Base-by-base conservation (phyloP, 2,888 invertebrate genomes). In the Oscheius sp. region DNA sequence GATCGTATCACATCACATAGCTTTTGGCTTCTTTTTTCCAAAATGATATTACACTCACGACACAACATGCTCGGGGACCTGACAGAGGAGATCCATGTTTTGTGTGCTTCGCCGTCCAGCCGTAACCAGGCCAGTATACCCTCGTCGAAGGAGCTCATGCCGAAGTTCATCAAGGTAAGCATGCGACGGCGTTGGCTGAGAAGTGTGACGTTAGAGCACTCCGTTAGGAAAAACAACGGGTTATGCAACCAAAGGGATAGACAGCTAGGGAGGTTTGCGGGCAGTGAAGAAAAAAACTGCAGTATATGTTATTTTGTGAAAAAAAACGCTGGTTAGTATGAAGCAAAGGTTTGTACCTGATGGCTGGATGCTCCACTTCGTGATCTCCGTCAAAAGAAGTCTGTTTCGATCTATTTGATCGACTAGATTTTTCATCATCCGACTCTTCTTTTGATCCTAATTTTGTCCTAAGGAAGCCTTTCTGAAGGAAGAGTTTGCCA, bases 171-270 rank as follows among this genome's bases (percentile, higher is more conserved):
- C 70, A 85, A 75, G 51, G 82, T 83, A 51, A 82, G 75, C 68
- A 85, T 78, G 61, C 85, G 82, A 44, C 82, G 81, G 49, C 85
- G 81, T 74, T 85, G 85, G 73, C 85, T 85, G 77, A 67, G 57
- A 24, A 28, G 12, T 12, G 47, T 22, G 14, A 41, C n/a, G 20
- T 14, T 41, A 9, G 14, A 12, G 22, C 68, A 69, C 62, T 66
- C 54, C 66, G 67, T 50, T 68, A 69, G 67, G 63, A 62, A 50
- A 56, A 50, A 54, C 54, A 54, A 54, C 33, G 32, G 32, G 54
- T 54, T 59, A 59, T 44, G 54, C 66, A 68, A 68, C 64, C 70
- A 63, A 32, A 67, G 61, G 64, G 63, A 64, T 50, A 54, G 44
- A 41, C 20, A 41, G 59, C 59, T 59, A 59, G 26, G 41, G 59